Evolutionary conservation across 2,113 vertebrate species (phyloP).

Genomic region (Aphyosemion australe): DNA sequence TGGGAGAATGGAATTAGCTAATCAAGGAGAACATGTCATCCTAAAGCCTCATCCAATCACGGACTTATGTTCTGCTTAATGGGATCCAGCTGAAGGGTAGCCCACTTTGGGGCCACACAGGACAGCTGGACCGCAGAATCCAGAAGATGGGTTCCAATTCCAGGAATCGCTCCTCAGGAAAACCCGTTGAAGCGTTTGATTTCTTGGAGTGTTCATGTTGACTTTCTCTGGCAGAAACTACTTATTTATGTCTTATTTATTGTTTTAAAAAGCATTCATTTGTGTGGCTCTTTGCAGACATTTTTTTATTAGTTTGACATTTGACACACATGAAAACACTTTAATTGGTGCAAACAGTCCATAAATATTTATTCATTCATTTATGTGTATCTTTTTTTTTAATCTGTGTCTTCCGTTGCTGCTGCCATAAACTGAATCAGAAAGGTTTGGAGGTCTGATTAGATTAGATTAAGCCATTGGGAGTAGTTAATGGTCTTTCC

Average conservation of each 20-base stretch:
- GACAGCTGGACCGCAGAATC: constrained; percentile 24
- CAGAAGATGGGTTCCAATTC: neutral
- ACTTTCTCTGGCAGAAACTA: neutral
- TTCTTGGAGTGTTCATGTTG: neutral
- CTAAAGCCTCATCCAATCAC: too few species aligned
- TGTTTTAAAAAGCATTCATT: neutral
- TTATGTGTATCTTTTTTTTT: too few species aligned
- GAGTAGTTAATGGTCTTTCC: constrained; percentile 74
- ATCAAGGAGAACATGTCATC: constrained; percentile 72
- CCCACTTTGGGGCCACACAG: constrained; percentile 31
- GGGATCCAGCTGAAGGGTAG: constrained; percentile 59
- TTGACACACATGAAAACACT: too few species aligned
- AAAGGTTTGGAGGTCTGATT: constrained; percentile 62
- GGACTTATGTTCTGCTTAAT: constrained; percentile 66
- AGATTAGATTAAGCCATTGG: constrained; percentile 66
- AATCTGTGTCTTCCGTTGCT: neutral
- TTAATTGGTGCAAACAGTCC: too few species aligned
- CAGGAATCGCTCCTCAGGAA: too few species aligned
- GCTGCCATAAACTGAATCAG: constrained; percentile 40
- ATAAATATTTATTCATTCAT: too few species aligned
- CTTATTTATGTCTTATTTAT: neutral
- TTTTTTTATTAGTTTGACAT: too few species aligned
- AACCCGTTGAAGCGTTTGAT: neutral
- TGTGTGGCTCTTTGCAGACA: too few species aligned
- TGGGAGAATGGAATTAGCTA: constrained; percentile 75